Base-by-base conservation (phyloP, 2,888 invertebrate genomes). In the Lordiphosa fenestrarum region DNA sequence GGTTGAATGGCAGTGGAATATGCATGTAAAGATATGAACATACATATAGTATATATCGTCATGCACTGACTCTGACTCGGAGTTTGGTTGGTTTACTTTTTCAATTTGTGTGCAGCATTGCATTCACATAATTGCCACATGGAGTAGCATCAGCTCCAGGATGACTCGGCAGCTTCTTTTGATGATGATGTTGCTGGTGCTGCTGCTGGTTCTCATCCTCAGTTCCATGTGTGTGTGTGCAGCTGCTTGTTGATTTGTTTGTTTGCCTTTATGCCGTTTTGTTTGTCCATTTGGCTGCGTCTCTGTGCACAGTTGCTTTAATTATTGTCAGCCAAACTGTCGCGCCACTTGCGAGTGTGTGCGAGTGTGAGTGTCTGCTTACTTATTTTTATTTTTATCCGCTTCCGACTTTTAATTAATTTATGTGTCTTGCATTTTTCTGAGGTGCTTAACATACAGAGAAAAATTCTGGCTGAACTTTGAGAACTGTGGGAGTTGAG, bases 361-460 rank as follows among this genome's bases (percentile, higher is more conserved):
- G 46, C 48, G 35, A 35, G 46, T 51, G 48, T 46, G 12, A 30
- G 52, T 51, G 36, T 44, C 40, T 52, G 44, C 46, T 47, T 58
- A 58, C 53, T 61, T 65, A 65, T 67, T 59, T 67, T 60, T 81
- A 71, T 73, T 70, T 77, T 55, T 81, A 82, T 84, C 71, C 73
- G 71, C 51, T 77, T 82, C 84, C 82, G 77, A 77, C 84, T 77
- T 71, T 84, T 84, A 84, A 84, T 77, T 84, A 84, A 84, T 77
- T 77, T 84, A 84, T 81, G 61, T 60, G 50, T 38, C 57, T 66
- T 55, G 63, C 50, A 50, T 61, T 38, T 69, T 37, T 38, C 66
- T 33, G 39, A 53, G 55, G 53, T 57, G 59, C 58, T 25, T 25
- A 25, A 25, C 25, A 6, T 7, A 7, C 6, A 1, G 7, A 25